Evolutionary conservation across 2,113 vertebrate species (phyloP), one percentile per base, ranked within the genome.

Genomic region (Nothocercus julius): DNA sequence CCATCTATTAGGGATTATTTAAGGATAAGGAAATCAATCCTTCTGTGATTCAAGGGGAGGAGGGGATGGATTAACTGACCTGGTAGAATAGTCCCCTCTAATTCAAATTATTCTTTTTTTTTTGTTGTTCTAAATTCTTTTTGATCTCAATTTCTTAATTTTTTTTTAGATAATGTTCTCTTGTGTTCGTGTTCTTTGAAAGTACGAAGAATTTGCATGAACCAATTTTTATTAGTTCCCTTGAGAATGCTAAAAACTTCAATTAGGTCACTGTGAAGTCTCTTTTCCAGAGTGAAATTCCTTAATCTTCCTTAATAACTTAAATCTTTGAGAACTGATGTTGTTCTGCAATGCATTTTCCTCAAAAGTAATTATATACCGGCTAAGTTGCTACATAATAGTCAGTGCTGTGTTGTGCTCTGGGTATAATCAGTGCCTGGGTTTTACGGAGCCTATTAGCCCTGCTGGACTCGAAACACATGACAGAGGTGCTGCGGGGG

Each of bases 241-340:
- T 61, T 70, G 96, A 97, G 96, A 96, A 95, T 77, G 93, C 74
- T 97, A 96, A 97, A 97, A 97, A 97, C 96, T 95, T 96, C 96
- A 97, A 96, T 97, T 96, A 96, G 96, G 96, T 97, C 96, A 97
- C 93, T 95, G 95, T 34, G 92, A 94, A 97, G 97, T 97, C 95
- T 97, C 95, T 95, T 97, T 97, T 97, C 93, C 96, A 96, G 95
- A 89, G 94, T 86, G 93, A 97, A 97, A 97, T 97, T 97, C 95
- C 95, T 97, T 97, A 96, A 97, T 96, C 96, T 97, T 96, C 94
- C 96, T 97, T 97, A 97, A 97, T 97, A 97, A 97, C 93, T 92
- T 97, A 96, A 96, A 95, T 97, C 96, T 97, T 95, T 96, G 93
- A 97, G 95, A 93, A 92, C 78, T 84, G 92, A 94, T 97, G 97